Conservation (phyloP, 1,140 invertebrate species). For the Trachymyrmex septentrionalis region DNA sequence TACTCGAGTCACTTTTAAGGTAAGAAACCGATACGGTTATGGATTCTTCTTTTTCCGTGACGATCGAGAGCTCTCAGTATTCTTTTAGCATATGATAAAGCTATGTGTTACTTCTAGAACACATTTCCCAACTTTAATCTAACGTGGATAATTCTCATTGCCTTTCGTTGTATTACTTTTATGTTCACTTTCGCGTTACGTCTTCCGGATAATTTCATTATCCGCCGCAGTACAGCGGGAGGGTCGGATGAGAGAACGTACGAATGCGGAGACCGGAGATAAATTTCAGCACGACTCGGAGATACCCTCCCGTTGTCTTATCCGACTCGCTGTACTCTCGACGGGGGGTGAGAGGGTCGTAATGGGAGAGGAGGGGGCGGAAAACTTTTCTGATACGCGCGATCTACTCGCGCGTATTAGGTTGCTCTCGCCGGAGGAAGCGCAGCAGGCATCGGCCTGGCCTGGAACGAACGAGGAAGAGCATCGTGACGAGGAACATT, state of each 20-base stretch:
- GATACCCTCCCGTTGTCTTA: slow-evolving; percentile 22
- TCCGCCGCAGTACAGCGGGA: not conserved
- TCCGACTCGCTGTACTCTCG: slow-evolving; percentile 13
- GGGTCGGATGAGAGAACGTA: slow-evolving; percentile 3
- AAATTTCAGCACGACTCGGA: slow-evolving; percentile 28
- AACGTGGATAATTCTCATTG: not conserved
- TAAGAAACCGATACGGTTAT: not conserved
- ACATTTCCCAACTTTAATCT: not conserved
- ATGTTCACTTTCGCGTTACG: not conserved
- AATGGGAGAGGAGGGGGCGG: slow-evolving; percentile 3
- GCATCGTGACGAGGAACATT: slow-evolving; percentile 31
- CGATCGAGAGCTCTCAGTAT: not conserved
- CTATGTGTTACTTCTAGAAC: not conserved
- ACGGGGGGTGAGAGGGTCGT: not conserved
- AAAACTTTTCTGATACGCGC: slow-evolving; percentile 57
- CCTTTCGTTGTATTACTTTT: not conserved
- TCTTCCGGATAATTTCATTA: slow-evolving; percentile 5
- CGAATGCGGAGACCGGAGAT: not conserved
- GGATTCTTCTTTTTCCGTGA: not conserved
- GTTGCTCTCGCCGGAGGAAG: slow-evolving; percentile 4
- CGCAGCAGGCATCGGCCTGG: too few species aligned
- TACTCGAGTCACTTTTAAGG: too few species aligned
- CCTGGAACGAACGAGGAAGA: not conserved
- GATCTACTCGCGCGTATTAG: slow-evolving; percentile 38
- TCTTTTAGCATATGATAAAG: not conserved